Evolutionary conservation across 2,888 invertebrate genomes (phyloP).

Genomic region (Volucella inanis): DNA sequence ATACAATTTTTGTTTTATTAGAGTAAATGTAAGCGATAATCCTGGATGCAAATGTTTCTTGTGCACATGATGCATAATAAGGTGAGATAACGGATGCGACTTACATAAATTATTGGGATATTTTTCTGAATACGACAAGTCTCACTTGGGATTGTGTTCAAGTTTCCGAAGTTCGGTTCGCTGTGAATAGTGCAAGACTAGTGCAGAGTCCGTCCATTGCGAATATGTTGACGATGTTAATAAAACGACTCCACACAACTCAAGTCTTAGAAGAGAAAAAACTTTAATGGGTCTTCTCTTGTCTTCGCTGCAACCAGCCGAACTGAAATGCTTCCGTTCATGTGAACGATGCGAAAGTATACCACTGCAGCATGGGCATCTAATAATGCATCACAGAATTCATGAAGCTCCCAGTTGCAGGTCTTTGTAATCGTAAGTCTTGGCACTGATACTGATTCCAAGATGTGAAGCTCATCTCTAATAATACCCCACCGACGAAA

Average conservation of each 20-base stretch:
- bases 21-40: not conserved
- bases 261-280: not conserved
- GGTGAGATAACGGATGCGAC: not conserved
- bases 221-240: too few relatives aligned
- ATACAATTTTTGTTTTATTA: not conserved
- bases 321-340: too few relatives aligned
- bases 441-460: conserved; percentile 37
- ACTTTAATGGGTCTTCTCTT: not conserved
- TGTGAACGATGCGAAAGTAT: conserved; percentile 29
- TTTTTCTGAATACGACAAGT: not conserved
- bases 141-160: not conserved
- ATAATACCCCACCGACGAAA: too few relatives aligned
- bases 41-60: too few relatives aligned
- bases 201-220: too few relatives aligned
- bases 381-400: conserved; percentile 50
- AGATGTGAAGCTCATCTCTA: conserved; percentile 16
- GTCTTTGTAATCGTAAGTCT: not conserved
- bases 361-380: conserved; percentile 18
- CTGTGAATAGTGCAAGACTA: too few relatives aligned
- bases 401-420: conserved; percentile 15
- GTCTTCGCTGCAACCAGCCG: not conserved
- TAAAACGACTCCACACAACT: too few relatives aligned
- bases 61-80: not conserved
- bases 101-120: not conserved
- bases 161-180: not conserved